A percentile compares a stretch with the other conserved stretches of the same genome.
Evolutionary conservation across 2,113 vertebrate genomes (phyloP).

Genomic region (Dicrurus megarhynchus): DNA sequence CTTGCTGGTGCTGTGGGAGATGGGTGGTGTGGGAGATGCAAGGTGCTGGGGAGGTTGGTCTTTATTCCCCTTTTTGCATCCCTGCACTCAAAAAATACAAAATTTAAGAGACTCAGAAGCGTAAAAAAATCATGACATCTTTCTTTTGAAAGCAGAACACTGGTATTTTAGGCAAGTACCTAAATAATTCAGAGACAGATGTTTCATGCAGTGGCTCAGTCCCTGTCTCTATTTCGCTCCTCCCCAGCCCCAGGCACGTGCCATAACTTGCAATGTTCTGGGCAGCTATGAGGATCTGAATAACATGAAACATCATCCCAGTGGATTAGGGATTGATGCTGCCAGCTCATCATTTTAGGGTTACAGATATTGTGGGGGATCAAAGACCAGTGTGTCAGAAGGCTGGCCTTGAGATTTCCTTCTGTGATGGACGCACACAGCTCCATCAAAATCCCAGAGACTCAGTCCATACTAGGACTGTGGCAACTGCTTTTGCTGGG

Average conservation of each 20-base stretch:
- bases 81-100: neutral
- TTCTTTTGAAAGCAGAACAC: neutral
- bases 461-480: neutral
- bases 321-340: neutral
- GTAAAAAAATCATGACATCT: neutral
- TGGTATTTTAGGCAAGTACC: neutral
- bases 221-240: neutral
- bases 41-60: neutral
- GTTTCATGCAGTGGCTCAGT: neutral
- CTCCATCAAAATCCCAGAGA: neutral
- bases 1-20: neutral
- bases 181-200: neutral
- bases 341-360: neutral
- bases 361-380: neutral
- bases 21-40: neutral
- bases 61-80: neutral
- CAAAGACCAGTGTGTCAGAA: neutral
- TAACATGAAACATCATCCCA: neutral
- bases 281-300: neutral
- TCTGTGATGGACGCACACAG: neutral
- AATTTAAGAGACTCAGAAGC: neutral
- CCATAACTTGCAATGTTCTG: neutral
- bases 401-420: neutral
- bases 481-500: neutral
- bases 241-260: accelerated